A percentile compares a stretch with the other conserved stretches of the same genome.
phyloP scores from a whole-genome alignment of 2,888 invertebrate genomes.

The Siphlonurus alternatus region DNA sequence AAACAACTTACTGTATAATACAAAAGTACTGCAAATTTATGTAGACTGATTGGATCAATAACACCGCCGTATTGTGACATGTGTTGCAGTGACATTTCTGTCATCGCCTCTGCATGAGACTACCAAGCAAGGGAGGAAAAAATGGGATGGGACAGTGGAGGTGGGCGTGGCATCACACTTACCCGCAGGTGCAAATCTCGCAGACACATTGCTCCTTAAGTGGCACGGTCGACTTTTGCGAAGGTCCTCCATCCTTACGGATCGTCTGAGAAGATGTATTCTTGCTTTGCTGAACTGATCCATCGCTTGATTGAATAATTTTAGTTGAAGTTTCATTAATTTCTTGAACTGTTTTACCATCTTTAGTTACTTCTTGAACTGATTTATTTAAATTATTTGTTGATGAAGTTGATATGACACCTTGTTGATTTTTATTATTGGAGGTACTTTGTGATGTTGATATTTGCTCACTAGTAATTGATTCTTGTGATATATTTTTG shows the following conservation, averaged over 20 bases:
- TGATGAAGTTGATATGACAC: not conserved
- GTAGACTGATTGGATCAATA: too few species aligned
- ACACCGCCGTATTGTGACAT: too few species aligned
- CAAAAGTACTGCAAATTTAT: too few species aligned
- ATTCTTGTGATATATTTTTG: not conserved
- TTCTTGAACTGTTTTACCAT: not conserved
- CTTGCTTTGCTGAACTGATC: not conserved
- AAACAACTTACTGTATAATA: too few species aligned
- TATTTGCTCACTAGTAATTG: too few species aligned
- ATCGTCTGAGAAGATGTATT: not conserved
- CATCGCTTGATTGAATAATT: not conserved
- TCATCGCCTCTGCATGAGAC: too few species aligned
- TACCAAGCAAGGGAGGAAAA: too few species aligned
- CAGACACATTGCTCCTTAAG: slow-evolving; percentile 72
- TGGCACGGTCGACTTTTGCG: slow-evolving; percentile 23
- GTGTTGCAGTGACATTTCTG: too few species aligned
- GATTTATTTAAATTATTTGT: not conserved
- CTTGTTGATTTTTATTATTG: not conserved
- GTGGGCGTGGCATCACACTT: too few species aligned
- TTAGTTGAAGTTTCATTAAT: not conserved
- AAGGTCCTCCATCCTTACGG: not conserved
- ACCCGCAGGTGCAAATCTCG: slow-evolving; percentile 85
- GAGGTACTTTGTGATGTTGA: too few species aligned
- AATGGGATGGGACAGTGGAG: too few species aligned
- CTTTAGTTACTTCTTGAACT: not conserved